Percentiles rank a stretch among this genome's conserved stretches.
These are phyloP conservation scores for Drosophila paulistorum DNA, from an alignment of 1,140 invertebrate genomes.

Conservation along the genomic window DNA sequence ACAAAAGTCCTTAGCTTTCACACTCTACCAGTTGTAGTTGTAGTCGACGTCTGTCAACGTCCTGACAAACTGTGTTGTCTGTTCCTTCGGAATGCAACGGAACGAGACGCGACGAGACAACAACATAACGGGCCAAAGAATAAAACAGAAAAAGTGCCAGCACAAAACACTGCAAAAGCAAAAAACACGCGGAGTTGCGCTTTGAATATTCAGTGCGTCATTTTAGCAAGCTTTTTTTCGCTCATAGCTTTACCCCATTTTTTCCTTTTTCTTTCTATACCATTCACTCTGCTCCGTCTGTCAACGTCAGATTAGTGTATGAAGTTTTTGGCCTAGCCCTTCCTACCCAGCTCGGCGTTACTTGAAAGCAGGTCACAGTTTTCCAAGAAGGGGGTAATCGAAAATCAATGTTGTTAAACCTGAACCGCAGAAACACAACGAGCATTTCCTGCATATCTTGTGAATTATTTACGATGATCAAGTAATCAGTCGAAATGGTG, in stretches of 20 bases:
- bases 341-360: conserved; percentile 38
- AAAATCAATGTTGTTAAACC: conserved; percentile 70
- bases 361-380: conserved; percentile 28
- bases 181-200: conserved; percentile 54
- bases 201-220: conserved; percentile 80
- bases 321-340: conserved; percentile 31
- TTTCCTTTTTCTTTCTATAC: conserved; percentile 21
- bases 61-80: conserved; percentile 72
- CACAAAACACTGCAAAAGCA: conserved; percentile 42
- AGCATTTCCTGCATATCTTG: conserved; percentile 17
- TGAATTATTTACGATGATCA: conserved; percentile 73
- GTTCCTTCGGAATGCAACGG: conserved; percentile 58
- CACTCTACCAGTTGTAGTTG: conserved; percentile 44
- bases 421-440: conserved; percentile 28
- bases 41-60: conserved; percentile 67
- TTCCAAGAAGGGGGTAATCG: conserved; percentile 48
- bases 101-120: conserved; percentile 50
- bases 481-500: conserved; percentile 56
- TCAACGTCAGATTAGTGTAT: conserved; percentile 67
- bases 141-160: conserved; percentile 38
- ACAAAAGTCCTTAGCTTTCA: conserved; percentile 74
- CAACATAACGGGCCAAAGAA: conserved; percentile 57
- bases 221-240: conserved; percentile 42
- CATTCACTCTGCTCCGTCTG: conserved; percentile 31
- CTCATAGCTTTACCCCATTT: conserved; percentile 5